Evolutionary conservation across 2,888 invertebrate species (phyloP), one percentile per base, ranked within the genome.

Genomic region (Agrilus biguttatus): DNA sequence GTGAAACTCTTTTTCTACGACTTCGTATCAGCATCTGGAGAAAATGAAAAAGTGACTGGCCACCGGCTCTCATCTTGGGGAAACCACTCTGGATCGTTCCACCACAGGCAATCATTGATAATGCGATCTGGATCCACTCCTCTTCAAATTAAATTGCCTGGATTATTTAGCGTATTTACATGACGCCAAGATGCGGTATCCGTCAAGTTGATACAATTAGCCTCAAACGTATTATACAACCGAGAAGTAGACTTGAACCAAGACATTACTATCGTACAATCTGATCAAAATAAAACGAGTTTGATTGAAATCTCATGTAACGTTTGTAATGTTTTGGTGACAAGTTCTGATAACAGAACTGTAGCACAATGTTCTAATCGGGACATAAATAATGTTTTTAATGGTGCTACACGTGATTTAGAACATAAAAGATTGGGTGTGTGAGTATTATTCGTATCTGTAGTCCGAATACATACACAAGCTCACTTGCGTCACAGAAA

Each of bases 341-440:
- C 13, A 5, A 56, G 43, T 23, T 48, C 36, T 2, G 53, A 37
- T 5, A 55, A 36, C 14, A 56, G 37, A 3, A 53, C 33, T 5
- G 58, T 55, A 8, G 44, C 54, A 35, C 53, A 50, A 1, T 58
- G 42, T 41, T 58, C 56, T 12, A 57, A 39, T 17, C 49, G 14
- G 7, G 56, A 56, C 12, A 58, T 37, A 1, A 54, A 37, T 14
- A 37, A 35, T 12, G 32, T 14, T 13, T 38, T 40, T n/a, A 44
- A 14, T 7, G 41, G 41, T 13, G 41, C 45, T 12, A 39, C 41
- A 10, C 32, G 21, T 8, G 41, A 39, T 33, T 43, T 43, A n/a
- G 43, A 36, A 17, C 43, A 43, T 7, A 43, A 32, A 10, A 43
- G 21, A n/a, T 8, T 10, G 28, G 10, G 13, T 19, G n/a, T 5